Base-by-base conservation (phyloP, 2,888 invertebrate species). In the Spicauda simplicius region DNA sequence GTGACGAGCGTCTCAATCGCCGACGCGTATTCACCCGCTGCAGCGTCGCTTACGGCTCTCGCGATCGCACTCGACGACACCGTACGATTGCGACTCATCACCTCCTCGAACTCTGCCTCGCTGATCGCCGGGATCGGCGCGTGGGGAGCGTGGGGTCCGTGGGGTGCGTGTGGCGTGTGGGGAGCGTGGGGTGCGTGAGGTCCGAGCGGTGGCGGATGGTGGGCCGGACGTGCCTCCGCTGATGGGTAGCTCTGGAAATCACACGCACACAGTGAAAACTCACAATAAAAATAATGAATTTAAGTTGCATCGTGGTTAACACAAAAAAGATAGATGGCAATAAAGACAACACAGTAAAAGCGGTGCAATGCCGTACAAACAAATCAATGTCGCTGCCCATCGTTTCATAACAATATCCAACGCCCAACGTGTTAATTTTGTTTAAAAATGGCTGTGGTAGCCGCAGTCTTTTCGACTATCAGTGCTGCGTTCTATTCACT, bases 1-100 rank as follows among this genome's bases (percentile, higher is more conserved):
- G 99, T 99, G 69, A 99, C 98, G 72, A 99, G 94, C 3, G 99
- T 99, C 93, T 99, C 99, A 72, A 99, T 99, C 60, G 99, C 99
- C 87, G 98, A 98, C 1, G 98, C 98, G 91, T 98, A 99, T 91
- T 99, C 99, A 11, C 99, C 98, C 68, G 98, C 98, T 54, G 98
- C 98, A 2, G 99, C 99, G 91, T 99, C 99, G 60, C 98, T 97
- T 50, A 99, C 99, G 12, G 99, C 99, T 70, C 99, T 94, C 14
- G 98, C 97, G 74, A 99, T 99, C 18, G 99, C 99, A 63, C 98
- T 98, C 75, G 98, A 98, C 48, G 98, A 99, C 0, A 99, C 99
- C 10, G 99, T 99, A 76, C 99, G 95, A 91, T 99, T 99, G 73
- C 99, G 95, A 68, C 97, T 96, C 97, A 99, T 99, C 66, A 99